These are phyloP conservation scores for Acleris sparsana DNA, from an alignment of 2,888 invertebrate genomes.

Conservation along the genomic window DNA sequence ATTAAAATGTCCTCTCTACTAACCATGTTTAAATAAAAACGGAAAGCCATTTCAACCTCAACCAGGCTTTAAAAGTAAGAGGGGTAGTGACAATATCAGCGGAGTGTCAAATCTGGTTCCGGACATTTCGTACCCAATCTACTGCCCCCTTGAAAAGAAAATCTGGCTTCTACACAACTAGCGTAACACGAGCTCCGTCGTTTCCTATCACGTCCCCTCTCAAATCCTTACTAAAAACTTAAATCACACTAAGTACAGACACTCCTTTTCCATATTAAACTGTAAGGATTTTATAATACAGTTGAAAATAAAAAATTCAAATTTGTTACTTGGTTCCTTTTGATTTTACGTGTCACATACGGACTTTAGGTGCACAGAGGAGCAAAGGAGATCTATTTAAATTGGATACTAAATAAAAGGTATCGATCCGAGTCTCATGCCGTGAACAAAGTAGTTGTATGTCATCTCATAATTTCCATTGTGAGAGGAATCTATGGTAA, in stretches of 20 bases:
- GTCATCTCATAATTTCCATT: conserved; percentile 41
- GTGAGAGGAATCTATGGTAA: conserved; percentile 42
- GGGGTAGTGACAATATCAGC: conserved; percentile 65
- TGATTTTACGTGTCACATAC: background rate
- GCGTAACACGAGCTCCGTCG: conserved; percentile 45
- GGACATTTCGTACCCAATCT: conserved; percentile 66
- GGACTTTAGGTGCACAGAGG: conserved; percentile 7
- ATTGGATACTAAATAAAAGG: conserved; percentile 47
- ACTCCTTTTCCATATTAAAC: background rate
- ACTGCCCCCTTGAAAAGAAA: conserved; percentile 64
- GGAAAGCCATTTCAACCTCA: conserved; percentile 48
- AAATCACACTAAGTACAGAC: background rate
- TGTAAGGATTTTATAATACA: background rate
- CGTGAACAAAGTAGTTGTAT: conserved; percentile 35
- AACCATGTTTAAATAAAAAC: conserved; percentile 26
- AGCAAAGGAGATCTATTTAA: conserved; percentile 37
- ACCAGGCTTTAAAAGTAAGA: conserved; percentile 47
- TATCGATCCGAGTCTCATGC: conserved; percentile 51
- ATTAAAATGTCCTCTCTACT: conserved; percentile 5
- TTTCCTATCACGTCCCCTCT: conserved; percentile 8
- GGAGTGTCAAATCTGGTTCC: conserved; percentile 71
- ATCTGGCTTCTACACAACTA: conserved; percentile 53
- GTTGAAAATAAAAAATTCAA: no score
- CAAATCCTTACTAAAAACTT: background rate
- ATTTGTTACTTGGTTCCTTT: background rate